Base-by-base conservation (phyloP, 2,888 invertebrate genomes). In the Acleris literana region DNA sequence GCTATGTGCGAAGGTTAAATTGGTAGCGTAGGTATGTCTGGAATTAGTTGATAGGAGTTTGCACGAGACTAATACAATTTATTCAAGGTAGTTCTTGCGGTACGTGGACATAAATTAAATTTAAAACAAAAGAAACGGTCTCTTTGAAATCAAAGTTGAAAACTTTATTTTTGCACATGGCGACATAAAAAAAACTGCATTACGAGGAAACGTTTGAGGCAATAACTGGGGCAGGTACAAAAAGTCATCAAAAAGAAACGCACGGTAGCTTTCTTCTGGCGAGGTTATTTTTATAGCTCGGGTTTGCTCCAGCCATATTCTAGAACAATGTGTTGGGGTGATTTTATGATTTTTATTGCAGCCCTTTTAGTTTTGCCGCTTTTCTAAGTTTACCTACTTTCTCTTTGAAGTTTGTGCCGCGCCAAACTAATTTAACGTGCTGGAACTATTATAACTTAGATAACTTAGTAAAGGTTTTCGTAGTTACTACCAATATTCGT, bases 261-360 rank as follows among this genome's bases (percentile, higher is more conserved):
- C 74, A 84, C 88, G 80, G 90, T 87, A 90, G 89, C 88, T 76
- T 84, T 81, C 82, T 81, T 79, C 73, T 70, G 74, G 75, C 77
- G 72, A 72, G 74, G 77, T 79, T 73, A 76, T 78, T 79, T 82
- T 83, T 85, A 83, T 75, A 77, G 75, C 78, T 70, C 68, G 65
- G 71, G 75, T 75, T 75, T 71, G 72, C 74, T 75, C 73, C 74
- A 75, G 69, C 68, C 76, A 79, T 77, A 75, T 64, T 69, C 54
- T 72, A 72, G 79, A 78, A 84, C 82, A 85, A 84, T 82, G 76
- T 80, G 83, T 81, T 82, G 74, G 73, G 84, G 83, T 79, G 78
- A 82, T 80, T 86, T 87, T 86, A 85, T 80, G 82, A 79, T 83
- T 84, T 88, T 88, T 88, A 89, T 86, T 82, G 73, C 81, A 70